A percentile compares a stretch with the other conserved stretches of the same genome.
These are phyloP conservation scores for Marisa cornuarietis DNA, from an alignment of 1,140 invertebrate genomes.

Conservation along the genomic window DNA sequence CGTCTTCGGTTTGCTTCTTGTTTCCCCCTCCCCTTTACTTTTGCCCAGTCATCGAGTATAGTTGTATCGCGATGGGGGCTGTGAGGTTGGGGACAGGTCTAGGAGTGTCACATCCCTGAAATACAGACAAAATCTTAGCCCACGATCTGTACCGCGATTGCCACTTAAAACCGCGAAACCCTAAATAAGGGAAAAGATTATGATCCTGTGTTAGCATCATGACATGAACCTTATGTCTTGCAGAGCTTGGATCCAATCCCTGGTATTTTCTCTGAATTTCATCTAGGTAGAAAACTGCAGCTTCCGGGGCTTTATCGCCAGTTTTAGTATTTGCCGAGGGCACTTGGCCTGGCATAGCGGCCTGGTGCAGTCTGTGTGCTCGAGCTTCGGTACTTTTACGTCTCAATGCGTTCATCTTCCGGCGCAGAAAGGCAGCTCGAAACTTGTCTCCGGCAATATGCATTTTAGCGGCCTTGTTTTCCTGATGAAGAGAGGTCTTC, in stretches of 20 bases:
- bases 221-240: constrained; percentile 17
- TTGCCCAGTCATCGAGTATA: too few relatives aligned
- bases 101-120: too few relatives aligned
- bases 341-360: constrained; percentile 3
- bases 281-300: constrained; percentile 22
- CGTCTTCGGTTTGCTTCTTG: too few relatives aligned
- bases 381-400: constrained; percentile 14
- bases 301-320: not conserved
- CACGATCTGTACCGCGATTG: too few relatives aligned
- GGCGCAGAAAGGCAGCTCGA: constrained; percentile 38
- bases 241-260: constrained; percentile 15
- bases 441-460: constrained; percentile 47
- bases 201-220: too few relatives aligned
- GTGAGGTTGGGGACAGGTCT: too few relatives aligned
- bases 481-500: constrained; percentile 49
- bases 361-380: not conserved
- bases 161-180: too few relatives aligned
- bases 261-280: constrained; percentile 26
- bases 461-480: constrained; percentile 51
- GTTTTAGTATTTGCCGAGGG: not conserved
- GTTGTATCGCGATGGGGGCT: too few relatives aligned
- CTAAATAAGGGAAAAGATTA: too few relatives aligned
- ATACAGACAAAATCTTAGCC: too few relatives aligned
- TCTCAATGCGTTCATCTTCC: constrained; percentile 31
- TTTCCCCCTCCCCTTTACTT: too few relatives aligned